Evolutionary conservation across 2,888 invertebrate species (phyloP), one percentile per base, ranked within the genome.

Genomic region (Drosophila gaucha): DNA sequence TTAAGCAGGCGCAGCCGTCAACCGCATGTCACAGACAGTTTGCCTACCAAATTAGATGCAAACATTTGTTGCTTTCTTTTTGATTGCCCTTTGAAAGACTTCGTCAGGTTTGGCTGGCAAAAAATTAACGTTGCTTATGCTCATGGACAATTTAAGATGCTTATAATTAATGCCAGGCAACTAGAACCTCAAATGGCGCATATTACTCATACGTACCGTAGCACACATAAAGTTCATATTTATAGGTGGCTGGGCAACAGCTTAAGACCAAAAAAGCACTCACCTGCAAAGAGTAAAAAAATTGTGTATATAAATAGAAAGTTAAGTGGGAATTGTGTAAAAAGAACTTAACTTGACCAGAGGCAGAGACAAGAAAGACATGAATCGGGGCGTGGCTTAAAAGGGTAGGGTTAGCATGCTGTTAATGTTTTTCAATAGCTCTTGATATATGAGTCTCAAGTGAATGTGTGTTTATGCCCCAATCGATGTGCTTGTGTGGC

Each of bases 361-460:
- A 18, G 16, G n/a, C 18, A 16, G 14, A 30, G 44, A 1, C 28
- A 8, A 1, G 28, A 33, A 57, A 22, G 8, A 43, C 38, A n/a
- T n/a, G 10, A 14, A 16, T 20, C 9, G 8, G 10, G 46, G 31
- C 44, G 72, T 47, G 55, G 36, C 8, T n/a, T 43, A 43, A 18
- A 24, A 14, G 33, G 56, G 16, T 12, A 5, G 31, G n/a, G 30
- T 33, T 9, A 56, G 58, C 72, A 64, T 62, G 66, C 69, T 78
- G 72, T 78, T 80, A 80, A 85, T 84, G 75, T 65, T 84, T 67
- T 64, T 64, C 85, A 85, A 73, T 82, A 67, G 85, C 78, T 50
- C 75, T 65, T 85, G 75, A 85, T 84, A 78, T 80, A 80, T 50
- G 78, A 80, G 75, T 36, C 57, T 59, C 57, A 22, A 38, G 58